Conservation (phyloP, 1,140 invertebrate species). For the Melitaea cinxia region DNA sequence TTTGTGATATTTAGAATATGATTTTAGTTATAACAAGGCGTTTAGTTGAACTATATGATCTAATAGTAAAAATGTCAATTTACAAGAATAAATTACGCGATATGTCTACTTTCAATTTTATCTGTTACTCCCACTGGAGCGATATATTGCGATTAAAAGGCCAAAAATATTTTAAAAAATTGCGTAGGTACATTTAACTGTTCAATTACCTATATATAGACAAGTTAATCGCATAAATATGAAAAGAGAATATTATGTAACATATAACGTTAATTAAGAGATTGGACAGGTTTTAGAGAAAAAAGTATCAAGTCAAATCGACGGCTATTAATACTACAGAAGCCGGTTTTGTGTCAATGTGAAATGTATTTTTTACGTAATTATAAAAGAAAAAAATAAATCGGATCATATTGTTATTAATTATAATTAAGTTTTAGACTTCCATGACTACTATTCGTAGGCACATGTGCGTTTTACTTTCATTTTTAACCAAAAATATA, state of each 20-base stretch:
- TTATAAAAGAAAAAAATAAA: not conserved
- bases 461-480: not conserved
- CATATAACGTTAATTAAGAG: not conserved
- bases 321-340: not conserved
- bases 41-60: too few relatives aligned
- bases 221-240: not conserved
- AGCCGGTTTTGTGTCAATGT: not conserved
- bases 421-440: not conserved
- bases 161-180: too few relatives aligned
- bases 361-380: conserved; percentile 2
- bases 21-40: too few relatives aligned
- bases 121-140: too few relatives aligned
- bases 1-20: too few relatives aligned
- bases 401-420: not conserved
- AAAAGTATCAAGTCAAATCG: not conserved
- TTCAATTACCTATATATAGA: too few relatives aligned
- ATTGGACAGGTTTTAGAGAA: not conserved
- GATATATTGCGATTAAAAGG: too few relatives aligned
- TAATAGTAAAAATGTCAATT: too few relatives aligned
- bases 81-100: too few relatives aligned
- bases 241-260: not conserved
- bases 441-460: not conserved
- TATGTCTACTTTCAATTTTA: too few relatives aligned
- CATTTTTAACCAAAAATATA: too few relatives aligned
- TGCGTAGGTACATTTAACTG: too few relatives aligned